Evolutionary conservation across 2,888 invertebrate genomes (phyloP), one percentile per base, ranked within the genome.

Genomic region (Chesias legatella): DNA sequence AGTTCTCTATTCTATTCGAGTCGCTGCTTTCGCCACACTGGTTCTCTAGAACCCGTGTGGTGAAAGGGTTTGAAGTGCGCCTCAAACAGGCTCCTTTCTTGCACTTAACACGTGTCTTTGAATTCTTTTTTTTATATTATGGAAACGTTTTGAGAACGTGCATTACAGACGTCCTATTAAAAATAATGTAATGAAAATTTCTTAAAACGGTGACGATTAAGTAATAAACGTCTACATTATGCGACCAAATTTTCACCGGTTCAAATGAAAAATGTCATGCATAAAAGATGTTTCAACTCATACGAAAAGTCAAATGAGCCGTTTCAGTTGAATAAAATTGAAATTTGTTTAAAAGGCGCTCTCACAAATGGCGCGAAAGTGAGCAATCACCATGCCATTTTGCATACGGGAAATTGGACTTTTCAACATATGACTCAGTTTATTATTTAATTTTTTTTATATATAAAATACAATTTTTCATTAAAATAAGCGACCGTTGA

Each of bases 241-340:
- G 26, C 27, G 22, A 39, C 25, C 11, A 25, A 13, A 24, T 53
- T 55, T 53, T 36, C 26, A 25, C 13, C 31, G 38, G 45, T 43
- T 43, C 25, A 44, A 51, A 49, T 52, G 58, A 56, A 51, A 58
- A 58, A 57, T 58, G 56, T 54, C 65, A 62, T 63, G 65, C 62
- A 65, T 63, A 61, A 62, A 62, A 65, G 55, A 64, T 64, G 46
- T 33, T 45, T 22, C 34, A 37, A 28, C 47, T 38, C 51, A 42
- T 34, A 48, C 39, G 48, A 35, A 41, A 30, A 45, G 45, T 43
- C 43, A 48, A 57, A 57, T 53, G 58, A 52, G 42, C 42, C 43
- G 48, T 50, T 54, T 39, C 47, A 36, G 34, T 43, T 45, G 49
- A 55, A 58, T 59, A 51, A 53, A 57, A 57, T 52, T 52, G 56